phyloP scores from a whole-genome alignment of 2,113 vertebrate genomes.

The Synodontis membranacea region DNA sequence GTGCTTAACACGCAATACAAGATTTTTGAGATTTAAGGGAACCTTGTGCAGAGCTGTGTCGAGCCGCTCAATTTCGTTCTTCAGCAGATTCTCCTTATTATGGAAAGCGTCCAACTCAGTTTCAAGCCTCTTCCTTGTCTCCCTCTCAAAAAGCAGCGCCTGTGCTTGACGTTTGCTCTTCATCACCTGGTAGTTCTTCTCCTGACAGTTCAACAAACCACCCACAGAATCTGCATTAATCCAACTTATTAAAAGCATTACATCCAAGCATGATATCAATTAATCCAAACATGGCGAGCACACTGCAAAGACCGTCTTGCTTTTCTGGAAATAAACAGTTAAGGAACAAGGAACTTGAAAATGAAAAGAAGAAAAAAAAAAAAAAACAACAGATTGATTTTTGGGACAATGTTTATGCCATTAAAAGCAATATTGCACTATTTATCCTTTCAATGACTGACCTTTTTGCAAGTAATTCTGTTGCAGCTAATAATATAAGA shows the following conservation, averaged over 20 bases:
- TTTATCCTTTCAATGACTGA: not conserved
- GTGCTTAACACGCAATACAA: not conserved
- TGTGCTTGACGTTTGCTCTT: constrained; percentile 71
- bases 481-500: not conserved
- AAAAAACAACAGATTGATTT: not conserved
- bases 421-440: not conserved
- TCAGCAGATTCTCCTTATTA: constrained; percentile 72
- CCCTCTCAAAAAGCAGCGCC: constrained; percentile 65
- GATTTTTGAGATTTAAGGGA: not conserved
- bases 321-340: not conserved
- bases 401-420: not conserved
- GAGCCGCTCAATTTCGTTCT: constrained; percentile 73
- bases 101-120: constrained; percentile 73
- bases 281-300: not conserved
- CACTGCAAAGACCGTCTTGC: not conserved
- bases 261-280: not conserved
- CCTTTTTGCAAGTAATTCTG: not conserved
- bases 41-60: constrained; percentile 83
- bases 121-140: constrained; percentile 76
- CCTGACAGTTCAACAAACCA: constrained; percentile 65
- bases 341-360: not conserved
- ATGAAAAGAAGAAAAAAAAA: not conserved
- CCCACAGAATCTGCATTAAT: not conserved
- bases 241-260: too few species aligned
- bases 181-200: constrained; percentile 74